Evolutionary conservation across 1,140 invertebrate genomes (phyloP).

Genomic region (Habropoda laboriosa): DNA sequence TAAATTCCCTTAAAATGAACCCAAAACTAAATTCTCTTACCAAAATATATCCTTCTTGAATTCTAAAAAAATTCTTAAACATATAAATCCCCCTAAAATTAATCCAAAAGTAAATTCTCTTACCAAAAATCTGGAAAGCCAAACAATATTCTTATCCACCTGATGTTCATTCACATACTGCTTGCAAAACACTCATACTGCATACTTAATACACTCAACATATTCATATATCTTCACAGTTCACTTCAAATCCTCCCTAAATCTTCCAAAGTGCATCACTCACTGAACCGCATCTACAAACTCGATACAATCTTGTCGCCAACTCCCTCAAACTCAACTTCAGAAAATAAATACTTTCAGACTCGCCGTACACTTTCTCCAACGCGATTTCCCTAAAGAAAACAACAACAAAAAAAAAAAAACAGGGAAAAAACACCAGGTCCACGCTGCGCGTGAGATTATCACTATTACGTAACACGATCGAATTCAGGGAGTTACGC

Average conservation of each 20-base stretch:
- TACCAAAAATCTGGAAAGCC: no score
- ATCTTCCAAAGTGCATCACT: background rate
- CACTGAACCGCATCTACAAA: background rate
- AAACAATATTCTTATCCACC: background rate
- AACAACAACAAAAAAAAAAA: no score
- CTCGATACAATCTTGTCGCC: background rate
- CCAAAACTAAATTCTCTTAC: no score
- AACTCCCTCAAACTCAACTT: no score
- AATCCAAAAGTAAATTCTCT: no score
- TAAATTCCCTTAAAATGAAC: no score
- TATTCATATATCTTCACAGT: background rate
- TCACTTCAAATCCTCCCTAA: background rate
- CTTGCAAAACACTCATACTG: background rate
- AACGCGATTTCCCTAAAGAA: background rate
- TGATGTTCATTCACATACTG: background rate
- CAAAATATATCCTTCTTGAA: no score
- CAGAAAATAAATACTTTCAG: background rate
- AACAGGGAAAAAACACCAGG: background rate
- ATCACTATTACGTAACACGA: constrained; percentile 13
- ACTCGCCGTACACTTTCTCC: background rate
- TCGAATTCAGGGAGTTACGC: constrained; percentile 13
- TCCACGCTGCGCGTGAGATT: no score
- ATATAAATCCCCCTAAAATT: no score
- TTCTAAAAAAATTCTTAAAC: no score
- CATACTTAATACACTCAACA: background rate